A percentile compares a stretch with the other conserved stretches of the same genome.
Evolutionary conservation across 2,113 vertebrate species (phyloP).

Genomic region (Pithys albifrons): DNA sequence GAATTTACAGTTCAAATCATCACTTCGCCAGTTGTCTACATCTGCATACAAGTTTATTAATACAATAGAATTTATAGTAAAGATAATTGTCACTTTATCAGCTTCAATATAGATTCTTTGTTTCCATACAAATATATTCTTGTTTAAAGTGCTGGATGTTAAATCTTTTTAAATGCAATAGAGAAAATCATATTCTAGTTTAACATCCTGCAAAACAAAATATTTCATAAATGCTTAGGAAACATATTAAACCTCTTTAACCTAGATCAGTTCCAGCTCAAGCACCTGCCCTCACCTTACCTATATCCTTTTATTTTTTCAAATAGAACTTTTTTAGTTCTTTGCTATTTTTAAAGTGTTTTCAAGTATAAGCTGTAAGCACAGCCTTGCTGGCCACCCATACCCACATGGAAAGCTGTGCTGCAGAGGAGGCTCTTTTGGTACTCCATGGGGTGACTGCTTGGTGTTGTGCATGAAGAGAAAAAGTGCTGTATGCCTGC

Average conservation of each 20-base stretch:
- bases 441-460: fast-evolving
- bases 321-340: neutral
- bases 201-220: fast-evolving
- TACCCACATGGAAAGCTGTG: neutral
- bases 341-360: neutral
- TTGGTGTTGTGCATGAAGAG: fast-evolving
- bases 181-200: neutral
- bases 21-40: neutral
- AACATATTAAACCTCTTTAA: neutral
- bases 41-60: neutral
- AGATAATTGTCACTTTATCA: neutral
- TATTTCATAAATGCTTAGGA: neutral
- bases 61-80: neutral
- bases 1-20: neutral
- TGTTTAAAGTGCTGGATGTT: neutral
- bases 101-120: neutral
- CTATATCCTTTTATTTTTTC: neutral
- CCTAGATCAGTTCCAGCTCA: neutral
- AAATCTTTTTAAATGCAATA: neutral
- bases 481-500: fast-evolving
- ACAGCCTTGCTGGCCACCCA: neutral
- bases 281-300: neutral
- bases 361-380: neutral
- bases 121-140: neutral
- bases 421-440: fast-evolving